These are phyloP conservation scores for Morpho deidamia DNA, from an alignment of 2,888 invertebrate species.

Conservation along the genomic window DNA sequence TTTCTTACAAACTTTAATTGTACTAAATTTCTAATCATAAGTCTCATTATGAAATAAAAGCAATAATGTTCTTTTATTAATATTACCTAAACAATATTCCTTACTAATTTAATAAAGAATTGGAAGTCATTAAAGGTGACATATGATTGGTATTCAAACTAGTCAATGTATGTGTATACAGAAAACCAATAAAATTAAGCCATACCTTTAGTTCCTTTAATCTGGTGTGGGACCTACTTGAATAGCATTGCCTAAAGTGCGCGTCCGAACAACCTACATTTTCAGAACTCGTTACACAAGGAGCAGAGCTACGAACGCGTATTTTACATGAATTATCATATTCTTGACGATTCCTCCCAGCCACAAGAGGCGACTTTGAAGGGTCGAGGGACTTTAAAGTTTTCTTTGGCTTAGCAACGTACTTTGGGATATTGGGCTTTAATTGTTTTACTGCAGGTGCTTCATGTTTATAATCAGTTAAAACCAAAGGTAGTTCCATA, in stretches of 20 bases:
- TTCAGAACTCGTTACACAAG: constrained; percentile 36
- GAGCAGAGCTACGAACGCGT: constrained; percentile 41
- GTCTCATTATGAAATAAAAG: too few species aligned
- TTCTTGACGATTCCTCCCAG: constrained; percentile 25
- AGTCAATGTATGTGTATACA: too few species aligned
- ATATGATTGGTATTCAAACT: too few species aligned
- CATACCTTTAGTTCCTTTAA: constrained; percentile 58
- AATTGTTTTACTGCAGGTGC: constrained; percentile 26
- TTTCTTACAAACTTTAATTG: too few species aligned
- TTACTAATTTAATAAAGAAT: too few species aligned
- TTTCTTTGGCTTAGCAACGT: constrained; percentile 54
- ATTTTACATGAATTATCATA: constrained; percentile 30
- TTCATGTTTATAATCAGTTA: constrained; percentile 52
- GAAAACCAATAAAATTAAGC: too few species aligned
- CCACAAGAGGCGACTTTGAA: constrained; percentile 40
- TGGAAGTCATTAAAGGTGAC: too few species aligned
- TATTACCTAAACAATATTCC: too few species aligned
- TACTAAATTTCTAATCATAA: too few species aligned
- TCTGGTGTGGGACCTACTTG: constrained; percentile 53
- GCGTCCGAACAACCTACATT: constrained; percentile 41
- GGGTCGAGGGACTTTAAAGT: constrained; percentile 59
- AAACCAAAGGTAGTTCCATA: constrained; percentile 56
- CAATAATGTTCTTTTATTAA: too few species aligned
- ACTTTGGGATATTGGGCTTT: constrained; percentile 32
- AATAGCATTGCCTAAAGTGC: constrained; percentile 45